phyloP scores from a whole-genome alignment of 2,797 vertebrate species.

The Macrochelys suwanniensis region DNA sequence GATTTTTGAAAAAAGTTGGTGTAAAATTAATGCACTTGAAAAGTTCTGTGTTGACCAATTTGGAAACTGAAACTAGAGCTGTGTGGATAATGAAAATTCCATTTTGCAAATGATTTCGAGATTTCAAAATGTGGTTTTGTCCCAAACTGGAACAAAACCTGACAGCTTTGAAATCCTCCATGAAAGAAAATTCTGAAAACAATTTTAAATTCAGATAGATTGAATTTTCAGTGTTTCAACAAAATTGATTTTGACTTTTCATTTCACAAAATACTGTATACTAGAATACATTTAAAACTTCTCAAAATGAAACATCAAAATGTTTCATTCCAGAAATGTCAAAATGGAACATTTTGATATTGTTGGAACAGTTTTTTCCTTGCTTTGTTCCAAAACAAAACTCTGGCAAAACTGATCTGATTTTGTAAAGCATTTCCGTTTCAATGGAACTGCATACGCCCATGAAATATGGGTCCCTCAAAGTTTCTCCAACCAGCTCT shows the following conservation, averaged over 20 bases:
- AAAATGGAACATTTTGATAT: neutral
- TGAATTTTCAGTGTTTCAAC: neutral
- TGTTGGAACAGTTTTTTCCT: neutral
- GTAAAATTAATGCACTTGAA: neutral
- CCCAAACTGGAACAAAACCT: neutral
- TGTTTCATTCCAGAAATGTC: neutral
- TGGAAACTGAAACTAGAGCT: neutral
- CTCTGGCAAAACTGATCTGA: neutral
- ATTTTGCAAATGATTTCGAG: neutral
- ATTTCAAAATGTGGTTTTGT: neutral
- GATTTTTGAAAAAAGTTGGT: neutral
- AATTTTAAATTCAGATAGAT: neutral
- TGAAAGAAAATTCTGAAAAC: neutral
- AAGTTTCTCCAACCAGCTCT: neutral
- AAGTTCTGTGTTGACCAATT: neutral
- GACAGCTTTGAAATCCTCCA: neutral
- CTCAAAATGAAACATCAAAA: neutral
- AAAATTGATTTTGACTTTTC: neutral
- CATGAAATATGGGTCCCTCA: neutral
- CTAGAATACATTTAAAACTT: neutral
- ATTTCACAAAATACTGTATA: neutral
- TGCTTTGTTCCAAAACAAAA: neutral
- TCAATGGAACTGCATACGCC: neutral
- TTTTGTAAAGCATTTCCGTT: neutral
- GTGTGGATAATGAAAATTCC: neutral